Percentiles rank a stretch among this genome's conserved stretches.
Conservation (phyloP, 37 sponge, comb jelly and placozoan species). For the Crambe crambe region DNA sequence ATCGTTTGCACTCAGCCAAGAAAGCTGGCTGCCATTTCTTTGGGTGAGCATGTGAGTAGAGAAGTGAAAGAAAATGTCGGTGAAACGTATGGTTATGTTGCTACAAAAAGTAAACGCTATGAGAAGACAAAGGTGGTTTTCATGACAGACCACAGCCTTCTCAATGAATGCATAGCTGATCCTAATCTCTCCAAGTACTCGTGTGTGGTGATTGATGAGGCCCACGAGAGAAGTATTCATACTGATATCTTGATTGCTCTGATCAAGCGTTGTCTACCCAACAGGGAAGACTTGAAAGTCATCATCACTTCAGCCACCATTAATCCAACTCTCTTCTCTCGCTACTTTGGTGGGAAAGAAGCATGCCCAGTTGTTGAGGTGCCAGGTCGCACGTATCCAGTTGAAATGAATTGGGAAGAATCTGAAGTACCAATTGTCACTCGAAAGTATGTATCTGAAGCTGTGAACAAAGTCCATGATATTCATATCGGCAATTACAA, state of each 20-base stretch:
- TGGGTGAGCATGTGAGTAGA: slow-evolving; percentile 72
- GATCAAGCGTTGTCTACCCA: no score
- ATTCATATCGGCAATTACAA: slow-evolving; percentile 17
- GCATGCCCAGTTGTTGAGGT: slow-evolving; percentile 45
- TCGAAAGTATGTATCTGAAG: background rate
- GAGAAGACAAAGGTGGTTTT: slow-evolving; percentile 35
- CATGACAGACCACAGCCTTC: no score
- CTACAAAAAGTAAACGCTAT: slow-evolving; percentile 27
- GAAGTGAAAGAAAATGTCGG: slow-evolving; percentile 61
- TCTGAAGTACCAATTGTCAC: background rate
- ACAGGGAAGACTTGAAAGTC: no score
- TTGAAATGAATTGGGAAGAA: slow-evolving; percentile 40
- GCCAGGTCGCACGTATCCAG: slow-evolving; percentile 77
- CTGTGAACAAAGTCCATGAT: slow-evolving; percentile 7
- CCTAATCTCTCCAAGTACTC: slow-evolving; percentile 45
- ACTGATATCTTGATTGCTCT: no score
- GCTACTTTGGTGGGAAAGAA: slow-evolving; percentile 39
- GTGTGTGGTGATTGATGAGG: slow-evolving; percentile 82
- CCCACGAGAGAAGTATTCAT: no score
- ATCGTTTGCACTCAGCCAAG: slow-evolving; percentile 85
- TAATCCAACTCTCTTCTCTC: slow-evolving; percentile 48
- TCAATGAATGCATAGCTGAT: no score
- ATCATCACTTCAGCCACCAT: slow-evolving; percentile 91
- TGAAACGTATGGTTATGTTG: slow-evolving; percentile 49
- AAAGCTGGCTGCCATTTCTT: slow-evolving; percentile 74